Evolutionary conservation across 2,113 vertebrate genomes (phyloP).

Genomic region (Bettongia penicillata): DNA sequence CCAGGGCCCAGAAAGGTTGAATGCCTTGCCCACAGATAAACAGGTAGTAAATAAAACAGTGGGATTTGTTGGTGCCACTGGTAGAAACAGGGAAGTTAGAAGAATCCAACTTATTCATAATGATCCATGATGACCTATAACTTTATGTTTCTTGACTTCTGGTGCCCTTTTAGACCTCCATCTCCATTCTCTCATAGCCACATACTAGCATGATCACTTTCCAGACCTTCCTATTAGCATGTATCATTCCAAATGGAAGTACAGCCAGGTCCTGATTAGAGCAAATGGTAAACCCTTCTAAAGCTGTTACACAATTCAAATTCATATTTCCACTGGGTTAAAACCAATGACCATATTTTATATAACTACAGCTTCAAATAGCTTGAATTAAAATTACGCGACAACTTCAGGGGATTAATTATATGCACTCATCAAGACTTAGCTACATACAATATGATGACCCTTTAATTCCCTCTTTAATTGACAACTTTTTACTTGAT

Average conservation of each 20-base stretch:
- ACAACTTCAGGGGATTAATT: background rate
- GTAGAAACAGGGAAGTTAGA: background rate
- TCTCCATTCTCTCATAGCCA: background rate
- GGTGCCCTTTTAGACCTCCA: background rate
- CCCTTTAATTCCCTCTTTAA: background rate
- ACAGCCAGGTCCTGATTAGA: background rate
- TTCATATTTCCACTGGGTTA: background rate
- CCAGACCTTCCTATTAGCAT: background rate
- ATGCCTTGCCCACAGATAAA: background rate
- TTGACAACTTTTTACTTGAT: background rate
- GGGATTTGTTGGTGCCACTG: background rate
- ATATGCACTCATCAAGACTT: background rate
- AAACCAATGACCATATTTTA: background rate
- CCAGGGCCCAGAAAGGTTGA: background rate
- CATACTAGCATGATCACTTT: background rate
- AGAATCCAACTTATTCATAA: background rate
- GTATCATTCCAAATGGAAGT: background rate
- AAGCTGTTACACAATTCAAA: background rate
- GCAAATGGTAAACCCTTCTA: background rate
- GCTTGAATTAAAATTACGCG: background rate
- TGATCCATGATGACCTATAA: background rate
- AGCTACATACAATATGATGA: background rate
- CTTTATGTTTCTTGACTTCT: background rate
- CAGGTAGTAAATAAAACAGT: background rate
- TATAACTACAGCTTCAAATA: background rate